These are phyloP conservation scores for Stenodema calcarata DNA, from an alignment of 2,888 invertebrate genomes.

Conservation along the genomic window DNA sequence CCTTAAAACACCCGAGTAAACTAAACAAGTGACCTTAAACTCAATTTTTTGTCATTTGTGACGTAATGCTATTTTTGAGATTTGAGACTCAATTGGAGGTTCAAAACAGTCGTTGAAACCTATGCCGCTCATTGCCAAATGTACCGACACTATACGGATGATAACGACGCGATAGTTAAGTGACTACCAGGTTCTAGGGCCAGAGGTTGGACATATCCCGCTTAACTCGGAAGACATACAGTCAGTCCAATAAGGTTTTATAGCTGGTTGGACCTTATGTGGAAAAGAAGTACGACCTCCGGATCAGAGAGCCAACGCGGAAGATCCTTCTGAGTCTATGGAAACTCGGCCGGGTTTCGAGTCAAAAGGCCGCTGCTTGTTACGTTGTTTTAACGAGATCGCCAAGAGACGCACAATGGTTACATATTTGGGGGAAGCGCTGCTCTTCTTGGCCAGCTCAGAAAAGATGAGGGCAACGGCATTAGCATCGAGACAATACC, in stretches of 20 bases:
- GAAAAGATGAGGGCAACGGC: slow-evolving; percentile 42
- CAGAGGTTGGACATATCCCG: background rate
- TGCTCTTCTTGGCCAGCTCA: slow-evolving; percentile 20
- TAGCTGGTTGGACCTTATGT: background rate
- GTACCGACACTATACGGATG: too few species aligned
- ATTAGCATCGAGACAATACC: slow-evolving; percentile 42
- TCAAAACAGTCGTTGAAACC: too few species aligned
- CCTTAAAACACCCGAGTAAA: too few species aligned
- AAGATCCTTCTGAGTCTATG: slow-evolving; percentile 2
- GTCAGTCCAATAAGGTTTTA: slow-evolving; percentile 2
- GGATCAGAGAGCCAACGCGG: background rate
- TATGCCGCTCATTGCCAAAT: too few species aligned
- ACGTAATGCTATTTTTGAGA: too few species aligned
- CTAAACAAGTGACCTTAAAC: too few species aligned
- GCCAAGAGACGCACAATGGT: slow-evolving; percentile 9
- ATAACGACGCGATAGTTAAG: background rate
- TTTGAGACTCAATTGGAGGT: too few species aligned
- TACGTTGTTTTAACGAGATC: slow-evolving; percentile 20
- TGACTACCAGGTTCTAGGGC: background rate
- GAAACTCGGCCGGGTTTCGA: slow-evolving; percentile 8
- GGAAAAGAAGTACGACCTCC: background rate
- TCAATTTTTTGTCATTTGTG: too few species aligned
- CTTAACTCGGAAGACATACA: background rate
- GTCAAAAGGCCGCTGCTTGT: slow-evolving; percentile 4
- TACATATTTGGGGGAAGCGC: slow-evolving; percentile 33